phyloP scores from a whole-genome alignment of 2,113 vertebrate genomes.

The Lampris megalopsis region DNA sequence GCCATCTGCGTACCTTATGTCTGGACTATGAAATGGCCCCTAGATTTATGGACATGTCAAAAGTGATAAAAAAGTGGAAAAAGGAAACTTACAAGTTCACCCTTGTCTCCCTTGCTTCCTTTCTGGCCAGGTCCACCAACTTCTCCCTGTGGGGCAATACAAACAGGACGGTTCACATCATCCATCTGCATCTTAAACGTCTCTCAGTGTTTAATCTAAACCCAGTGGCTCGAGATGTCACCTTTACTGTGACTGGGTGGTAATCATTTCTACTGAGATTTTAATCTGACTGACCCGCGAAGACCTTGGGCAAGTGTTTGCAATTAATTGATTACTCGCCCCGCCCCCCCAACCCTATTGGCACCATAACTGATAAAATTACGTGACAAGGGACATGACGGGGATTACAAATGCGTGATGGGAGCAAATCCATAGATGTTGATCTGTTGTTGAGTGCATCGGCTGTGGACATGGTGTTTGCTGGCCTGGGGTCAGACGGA shows the following conservation, averaged over 20 bases:
- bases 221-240: constrained; percentile 59
- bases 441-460: constrained; percentile 35
- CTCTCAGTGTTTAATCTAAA: constrained; percentile 40
- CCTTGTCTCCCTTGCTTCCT: constrained; percentile 96
- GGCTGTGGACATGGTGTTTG: constrained; percentile 18
- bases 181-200: constrained; percentile 35
- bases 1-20: no score
- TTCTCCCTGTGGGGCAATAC: constrained; percentile 87
- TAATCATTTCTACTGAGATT: constrained; percentile 72
- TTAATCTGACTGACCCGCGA: constrained; percentile 71
- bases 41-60: background rate
- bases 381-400: constrained; percentile 57
- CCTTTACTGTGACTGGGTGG: constrained; percentile 49
- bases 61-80: background rate
- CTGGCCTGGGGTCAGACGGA: constrained; percentile 24
- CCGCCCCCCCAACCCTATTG: constrained; percentile 63
- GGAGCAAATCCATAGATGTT: constrained; percentile 64
- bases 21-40: no score
- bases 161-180: constrained; percentile 60
- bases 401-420: constrained; percentile 52
- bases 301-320: constrained; percentile 70
- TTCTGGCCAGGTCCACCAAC: constrained; percentile 97
- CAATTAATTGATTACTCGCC: constrained; percentile 78
- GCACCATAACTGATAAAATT: constrained; percentile 66
- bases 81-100: constrained; percentile 90